These are phyloP conservation scores for Edolisoma coerulescens DNA, from an alignment of 2,113 vertebrate species.

Conservation along the genomic window DNA sequence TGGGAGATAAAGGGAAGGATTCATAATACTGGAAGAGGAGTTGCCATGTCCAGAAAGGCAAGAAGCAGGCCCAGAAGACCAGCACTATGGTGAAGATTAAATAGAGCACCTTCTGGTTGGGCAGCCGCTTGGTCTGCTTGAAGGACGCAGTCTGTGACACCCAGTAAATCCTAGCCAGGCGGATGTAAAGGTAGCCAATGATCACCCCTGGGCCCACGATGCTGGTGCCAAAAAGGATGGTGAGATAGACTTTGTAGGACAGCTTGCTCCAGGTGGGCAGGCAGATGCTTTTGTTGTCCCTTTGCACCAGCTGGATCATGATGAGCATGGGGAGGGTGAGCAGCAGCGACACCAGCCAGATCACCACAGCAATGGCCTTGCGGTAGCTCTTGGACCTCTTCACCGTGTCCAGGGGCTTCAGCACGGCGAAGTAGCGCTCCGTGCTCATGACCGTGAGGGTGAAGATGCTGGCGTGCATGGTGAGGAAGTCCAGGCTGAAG, in stretches of 20 bases:
- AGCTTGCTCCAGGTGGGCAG: conserved; percentile 79
- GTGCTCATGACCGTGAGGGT: conserved; percentile 91
- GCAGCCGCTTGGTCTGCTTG: conserved; percentile 81
- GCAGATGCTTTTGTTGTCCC: conserved; percentile 82
- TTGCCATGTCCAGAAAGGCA: conserved; percentile 94
- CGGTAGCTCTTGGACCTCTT: conserved; percentile 89
- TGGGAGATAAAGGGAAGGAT: conserved; percentile 78
- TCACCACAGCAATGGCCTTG: conserved; percentile 83
- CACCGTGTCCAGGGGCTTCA: conserved; percentile 88
- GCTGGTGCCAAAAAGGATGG: conserved; percentile 88
- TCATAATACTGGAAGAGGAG: conserved; percentile 84
- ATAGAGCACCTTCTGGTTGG: conserved; percentile 77
- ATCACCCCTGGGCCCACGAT: conserved; percentile 88
- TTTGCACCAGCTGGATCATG: conserved; percentile 80
- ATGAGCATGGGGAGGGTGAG: conserved; percentile 89
- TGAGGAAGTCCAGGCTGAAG: conserved; percentile 90
- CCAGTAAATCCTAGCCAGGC: conserved; percentile 87
- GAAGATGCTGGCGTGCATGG: conserved; percentile 94
- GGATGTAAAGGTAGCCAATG: conserved; percentile 87
- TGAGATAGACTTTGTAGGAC: conserved; percentile 87
- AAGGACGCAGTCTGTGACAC: conserved; percentile 88
- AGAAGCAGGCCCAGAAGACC: conserved; percentile 91
- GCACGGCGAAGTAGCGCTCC: conserved; percentile 86
- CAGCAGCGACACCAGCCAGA: conserved; percentile 85
- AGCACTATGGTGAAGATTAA: conserved; percentile 91